Conservation (phyloP, 2,888 invertebrate genomes). For the Noctua pronuba region DNA sequence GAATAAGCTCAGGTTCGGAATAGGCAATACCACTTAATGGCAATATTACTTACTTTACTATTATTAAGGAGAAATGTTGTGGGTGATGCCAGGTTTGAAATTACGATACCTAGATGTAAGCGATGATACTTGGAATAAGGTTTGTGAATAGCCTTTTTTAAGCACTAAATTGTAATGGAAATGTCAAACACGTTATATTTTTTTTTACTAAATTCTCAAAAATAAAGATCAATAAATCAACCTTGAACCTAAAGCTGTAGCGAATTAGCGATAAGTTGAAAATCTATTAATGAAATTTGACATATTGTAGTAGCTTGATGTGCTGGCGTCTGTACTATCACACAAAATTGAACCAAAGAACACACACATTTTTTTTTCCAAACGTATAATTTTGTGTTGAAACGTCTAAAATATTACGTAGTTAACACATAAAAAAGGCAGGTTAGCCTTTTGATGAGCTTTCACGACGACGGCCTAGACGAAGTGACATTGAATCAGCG, state of each 20-base stretch:
- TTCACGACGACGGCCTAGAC: neutral
- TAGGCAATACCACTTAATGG: conserved; percentile 68
- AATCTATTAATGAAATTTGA: too few species aligned
- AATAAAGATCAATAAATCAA: too few species aligned
- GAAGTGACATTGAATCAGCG: neutral
- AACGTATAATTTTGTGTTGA: neutral
- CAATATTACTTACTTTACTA: conserved; percentile 65
- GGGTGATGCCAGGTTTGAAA: conserved; percentile 51
- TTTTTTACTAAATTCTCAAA: neutral
- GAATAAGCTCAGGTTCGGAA: conserved; percentile 44
- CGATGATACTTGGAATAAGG: neutral
- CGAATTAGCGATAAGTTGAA: too few species aligned
- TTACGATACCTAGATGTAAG: neutral
- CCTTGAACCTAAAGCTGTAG: too few species aligned
- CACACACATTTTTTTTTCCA: neutral
- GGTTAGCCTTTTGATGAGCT: neutral
- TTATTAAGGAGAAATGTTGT: conserved; percentile 37
- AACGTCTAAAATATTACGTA: neutral
- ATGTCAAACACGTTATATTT: neutral
- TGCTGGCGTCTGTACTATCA: too few species aligned
- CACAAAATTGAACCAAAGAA: conserved; percentile 15
- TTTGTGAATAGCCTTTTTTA: neutral
- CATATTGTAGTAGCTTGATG: too few species aligned
- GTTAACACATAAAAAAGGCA: neutral
- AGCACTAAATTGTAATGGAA: neutral